Evolutionary conservation across 2,113 vertebrate genomes (phyloP), one percentile per base, ranked within the genome.

Genomic region (Perca schrenkii): DNA sequence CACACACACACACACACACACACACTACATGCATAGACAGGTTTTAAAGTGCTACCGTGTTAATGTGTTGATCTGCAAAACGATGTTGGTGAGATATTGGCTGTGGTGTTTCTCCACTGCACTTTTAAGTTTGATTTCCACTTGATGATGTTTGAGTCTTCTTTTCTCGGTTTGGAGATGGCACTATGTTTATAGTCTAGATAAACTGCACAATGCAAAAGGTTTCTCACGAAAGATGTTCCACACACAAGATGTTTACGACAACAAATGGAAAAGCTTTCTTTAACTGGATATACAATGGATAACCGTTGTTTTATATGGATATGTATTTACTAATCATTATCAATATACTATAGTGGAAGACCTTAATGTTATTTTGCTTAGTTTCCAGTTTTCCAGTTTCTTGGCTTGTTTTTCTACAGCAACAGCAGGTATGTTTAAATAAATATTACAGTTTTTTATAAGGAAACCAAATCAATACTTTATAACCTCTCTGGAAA

Each of bases 381-480:
- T 19, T 69, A 8, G 43, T 47, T 10, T 36, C 19, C 21, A 25
- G 25, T 25, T 25, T 25, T 25, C 25, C 25, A 25, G 25, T 25
- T 25, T 25, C 46, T 66, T 50, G 16, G n/a, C 43, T 31, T 60
- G 22, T 72, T 58, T 62, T 73, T 49, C 1, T 16, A 49, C 21
- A 58, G 34, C 52, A 46, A 31, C 46, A 53, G 12, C 21, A 53
- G 47, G 47, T 64, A 40, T 14, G 47, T 25, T 10, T 71, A 61
- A 75, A 71, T 71, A 54, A 47, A 85, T 75, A 69, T 60, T 53
- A 19, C 0, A 19, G 3, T 14, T 40, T 67, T 21, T 21, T 63
- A 52, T 53, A 53, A 53, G 34, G 21, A 70, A 58, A 25, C 14
- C 47, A 67, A 47, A 86, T 86, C 46, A 82, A 61, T 82, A 65